A percentile compares a stretch with the other conserved stretches of the same genome.
These are phyloP conservation scores for Parapristionchus giblindavisi DNA, from an alignment of 2,888 invertebrate species.

Conservation along the genomic window DNA sequence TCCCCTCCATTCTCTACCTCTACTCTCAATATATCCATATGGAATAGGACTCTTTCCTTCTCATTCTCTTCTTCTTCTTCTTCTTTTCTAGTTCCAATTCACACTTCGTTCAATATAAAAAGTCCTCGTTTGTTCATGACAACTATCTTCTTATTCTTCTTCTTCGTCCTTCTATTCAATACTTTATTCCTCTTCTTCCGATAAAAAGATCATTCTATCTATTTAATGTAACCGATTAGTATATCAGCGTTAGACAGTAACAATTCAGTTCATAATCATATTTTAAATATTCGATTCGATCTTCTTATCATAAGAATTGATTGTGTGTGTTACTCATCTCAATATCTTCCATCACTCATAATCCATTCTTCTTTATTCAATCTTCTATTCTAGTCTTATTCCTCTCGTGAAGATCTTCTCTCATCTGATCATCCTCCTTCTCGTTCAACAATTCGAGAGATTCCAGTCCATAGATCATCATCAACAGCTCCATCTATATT, in stretches of 20 bases:
- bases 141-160: too few relatives aligned
- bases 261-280: too few relatives aligned
- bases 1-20: not conserved
- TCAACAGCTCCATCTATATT: constrained; percentile 54
- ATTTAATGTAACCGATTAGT: too few relatives aligned
- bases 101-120: too few relatives aligned
- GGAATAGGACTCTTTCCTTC: not conserved
- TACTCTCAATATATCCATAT: constrained; percentile 7
- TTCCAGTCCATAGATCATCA: constrained; percentile 65
- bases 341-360: not conserved
- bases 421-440: constrained; percentile 54
- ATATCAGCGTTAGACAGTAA: too few relatives aligned
- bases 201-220: too few relatives aligned
- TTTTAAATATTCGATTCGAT: too few relatives aligned
- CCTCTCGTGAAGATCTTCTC: constrained; percentile 63
- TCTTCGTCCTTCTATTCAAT: too few relatives aligned
- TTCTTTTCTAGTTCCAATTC: constrained; percentile 2
- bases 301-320: too few relatives aligned
- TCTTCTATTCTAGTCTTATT: constrained; percentile 42
- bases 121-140: too few relatives aligned
- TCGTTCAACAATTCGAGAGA: constrained; percentile 66
- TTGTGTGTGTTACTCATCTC: not conserved
- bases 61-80: constrained; percentile 2
- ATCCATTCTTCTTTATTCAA: too few relatives aligned
- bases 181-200: too few relatives aligned